These are phyloP conservation scores for Aproaerema taeniolella DNA, from an alignment of 2,888 invertebrate genomes.

Conservation along the genomic window DNA sequence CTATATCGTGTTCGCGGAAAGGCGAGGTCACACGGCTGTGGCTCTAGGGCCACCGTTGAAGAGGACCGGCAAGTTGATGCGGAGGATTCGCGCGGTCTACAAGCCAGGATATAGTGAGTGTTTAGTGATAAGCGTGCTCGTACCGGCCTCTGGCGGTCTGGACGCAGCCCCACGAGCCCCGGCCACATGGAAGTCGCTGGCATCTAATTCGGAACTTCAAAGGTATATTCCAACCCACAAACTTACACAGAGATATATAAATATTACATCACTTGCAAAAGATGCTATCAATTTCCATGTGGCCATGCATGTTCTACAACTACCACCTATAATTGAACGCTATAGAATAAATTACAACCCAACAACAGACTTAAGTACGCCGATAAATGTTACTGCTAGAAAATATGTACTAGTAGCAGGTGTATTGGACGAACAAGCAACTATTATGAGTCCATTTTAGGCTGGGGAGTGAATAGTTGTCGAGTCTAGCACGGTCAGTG, in stretches of 20 bases:
- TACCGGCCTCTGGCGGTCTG: too few relatives aligned
- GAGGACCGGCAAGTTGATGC: slow-evolving; percentile 58
- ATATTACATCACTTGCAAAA: slow-evolving; percentile 6
- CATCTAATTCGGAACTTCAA: slow-evolving; percentile 15
- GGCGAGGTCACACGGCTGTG: slow-evolving; percentile 62
- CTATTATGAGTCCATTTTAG: slow-evolving; percentile 74
- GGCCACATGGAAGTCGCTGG: slow-evolving; percentile 37
- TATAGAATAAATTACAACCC: slow-evolving; percentile 15
- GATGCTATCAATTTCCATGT: slow-evolving; percentile 15
- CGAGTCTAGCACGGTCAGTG: slow-evolving; percentile 42
- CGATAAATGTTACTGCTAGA: slow-evolving; percentile 53
- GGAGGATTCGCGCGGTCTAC: slow-evolving; percentile 70
- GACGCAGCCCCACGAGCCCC: too few relatives aligned
- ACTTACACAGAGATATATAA: neutral
- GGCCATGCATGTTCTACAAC: slow-evolving; percentile 11
- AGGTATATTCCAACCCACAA: slow-evolving; percentile 8
- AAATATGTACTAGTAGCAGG: slow-evolving; percentile 62
- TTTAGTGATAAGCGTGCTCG: slow-evolving; percentile 36
- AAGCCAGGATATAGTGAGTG: slow-evolving; percentile 73
- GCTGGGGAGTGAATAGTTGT: slow-evolving; percentile 60
- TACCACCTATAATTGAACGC: slow-evolving; percentile 7
- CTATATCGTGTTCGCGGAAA: slow-evolving; percentile 72
- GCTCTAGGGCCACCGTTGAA: slow-evolving; percentile 67
- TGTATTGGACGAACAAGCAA: slow-evolving; percentile 68
- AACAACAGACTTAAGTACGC: slow-evolving; percentile 43